phyloP scores from a whole-genome alignment of 2,888 invertebrate genomes.

The Zygaena filipendulae region DNA sequence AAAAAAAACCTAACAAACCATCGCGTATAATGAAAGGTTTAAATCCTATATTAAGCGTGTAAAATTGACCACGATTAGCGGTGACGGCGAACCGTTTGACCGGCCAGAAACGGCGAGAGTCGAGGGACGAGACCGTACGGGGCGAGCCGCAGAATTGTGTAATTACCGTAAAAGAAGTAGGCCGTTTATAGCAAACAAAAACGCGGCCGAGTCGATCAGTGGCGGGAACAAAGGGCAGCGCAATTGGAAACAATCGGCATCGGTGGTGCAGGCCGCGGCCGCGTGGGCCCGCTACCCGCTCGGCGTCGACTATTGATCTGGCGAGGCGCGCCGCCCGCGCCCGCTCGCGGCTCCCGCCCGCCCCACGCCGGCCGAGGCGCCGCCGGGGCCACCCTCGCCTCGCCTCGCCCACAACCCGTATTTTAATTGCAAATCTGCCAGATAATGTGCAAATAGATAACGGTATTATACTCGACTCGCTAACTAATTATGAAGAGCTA shows the following conservation, averaged over 20 bases:
- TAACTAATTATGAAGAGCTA: constrained; percentile 57
- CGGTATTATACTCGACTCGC: constrained; percentile 59
- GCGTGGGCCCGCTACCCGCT: constrained; percentile 54
- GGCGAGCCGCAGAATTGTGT: constrained; percentile 53
- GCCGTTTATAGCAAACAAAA: constrained; percentile 62
- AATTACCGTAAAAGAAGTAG: constrained; percentile 64
- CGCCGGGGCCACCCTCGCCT: constrained; percentile 18
- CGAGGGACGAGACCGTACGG: constrained; percentile 39
- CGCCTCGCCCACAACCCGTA: constrained; percentile 47
- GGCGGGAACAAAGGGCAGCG: constrained; percentile 62
- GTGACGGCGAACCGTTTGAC: too few relatives aligned
- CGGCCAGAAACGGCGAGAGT: too few relatives aligned
- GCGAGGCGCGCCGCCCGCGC: constrained; percentile 28
- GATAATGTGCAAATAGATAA: constrained; percentile 69
- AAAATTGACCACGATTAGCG: too few relatives aligned
- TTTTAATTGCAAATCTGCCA: constrained; percentile 69
- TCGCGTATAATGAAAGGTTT: too few relatives aligned
- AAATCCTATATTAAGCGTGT: too few relatives aligned
- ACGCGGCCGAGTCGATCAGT: constrained; percentile 59
- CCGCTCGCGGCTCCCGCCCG: constrained; percentile 20
- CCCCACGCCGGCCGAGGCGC: constrained; percentile 24
- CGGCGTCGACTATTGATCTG: constrained; percentile 67
- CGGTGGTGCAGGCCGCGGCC: constrained; percentile 51
- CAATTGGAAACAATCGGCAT: constrained; percentile 67
- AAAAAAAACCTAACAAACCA: too few relatives aligned